phyloP scores from a whole-genome alignment of 1,140 invertebrate genomes.

The Piezodorus guildinii region DNA sequence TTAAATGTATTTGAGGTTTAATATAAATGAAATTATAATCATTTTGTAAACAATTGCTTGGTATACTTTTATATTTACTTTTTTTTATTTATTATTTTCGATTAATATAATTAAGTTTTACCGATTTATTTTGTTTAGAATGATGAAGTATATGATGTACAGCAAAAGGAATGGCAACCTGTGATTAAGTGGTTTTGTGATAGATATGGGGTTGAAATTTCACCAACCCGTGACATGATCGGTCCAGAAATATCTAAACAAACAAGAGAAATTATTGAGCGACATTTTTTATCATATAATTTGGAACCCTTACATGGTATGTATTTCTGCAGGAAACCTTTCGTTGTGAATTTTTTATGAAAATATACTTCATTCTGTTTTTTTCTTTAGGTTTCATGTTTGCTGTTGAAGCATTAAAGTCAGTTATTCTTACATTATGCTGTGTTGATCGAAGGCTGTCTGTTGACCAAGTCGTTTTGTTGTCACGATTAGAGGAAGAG shows the following conservation, averaged over 20 bases:
- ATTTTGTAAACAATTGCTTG: too few relatives aligned
- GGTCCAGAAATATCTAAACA: constrained; percentile 48
- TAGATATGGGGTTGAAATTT: constrained; percentile 58
- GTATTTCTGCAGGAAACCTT: neutral
- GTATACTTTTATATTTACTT: too few relatives aligned
- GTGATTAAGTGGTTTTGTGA: constrained; percentile 78
- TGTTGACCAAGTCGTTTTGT: constrained; percentile 67
- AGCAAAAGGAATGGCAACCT: constrained; percentile 76
- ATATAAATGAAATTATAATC: too few relatives aligned
- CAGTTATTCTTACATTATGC: constrained; percentile 72
- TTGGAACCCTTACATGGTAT: constrained; percentile 37
- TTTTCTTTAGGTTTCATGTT: constrained; percentile 62
- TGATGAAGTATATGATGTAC: constrained; percentile 58
- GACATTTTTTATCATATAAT: constrained; percentile 65
- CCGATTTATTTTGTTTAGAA: constrained; percentile 38
- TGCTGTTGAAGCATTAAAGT: constrained; percentile 83
- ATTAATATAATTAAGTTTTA: neutral
- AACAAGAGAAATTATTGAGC: constrained; percentile 49
- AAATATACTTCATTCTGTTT: neutral
- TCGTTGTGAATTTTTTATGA: neutral
- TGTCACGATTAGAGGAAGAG: constrained; percentile 80
- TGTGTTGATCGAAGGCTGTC: constrained; percentile 60
- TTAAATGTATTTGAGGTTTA: too few relatives aligned
- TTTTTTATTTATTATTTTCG: too few relatives aligned
- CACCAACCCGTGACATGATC: constrained; percentile 55